Conservation (phyloP, 2,797 vertebrate genomes). For the Furcifer pardalis region DNA sequence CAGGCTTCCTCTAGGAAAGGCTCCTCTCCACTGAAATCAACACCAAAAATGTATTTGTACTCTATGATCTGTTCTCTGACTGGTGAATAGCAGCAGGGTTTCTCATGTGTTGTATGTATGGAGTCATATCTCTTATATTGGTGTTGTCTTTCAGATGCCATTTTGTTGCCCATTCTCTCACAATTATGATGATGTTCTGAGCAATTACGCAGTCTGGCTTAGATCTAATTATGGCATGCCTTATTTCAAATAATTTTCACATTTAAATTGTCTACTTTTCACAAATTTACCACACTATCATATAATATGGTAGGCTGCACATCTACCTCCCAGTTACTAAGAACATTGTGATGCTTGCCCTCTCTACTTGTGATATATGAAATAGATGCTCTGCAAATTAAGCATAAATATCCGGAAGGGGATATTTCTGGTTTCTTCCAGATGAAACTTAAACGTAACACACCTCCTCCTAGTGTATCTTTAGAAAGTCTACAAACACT, state of each 20-base stretch:
- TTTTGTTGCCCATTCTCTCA: neutral
- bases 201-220: neutral
- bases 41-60: neutral
- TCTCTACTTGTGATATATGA: no score
- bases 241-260: neutral
- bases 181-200: neutral
- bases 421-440: no score
- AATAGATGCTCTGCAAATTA: no score
- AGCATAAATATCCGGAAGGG: no score
- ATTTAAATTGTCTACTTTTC: neutral
- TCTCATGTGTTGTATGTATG: neutral
- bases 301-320: neutral
- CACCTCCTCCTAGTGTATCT: no score
- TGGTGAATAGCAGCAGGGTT: neutral
- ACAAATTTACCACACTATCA: neutral
- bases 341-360: neutral
- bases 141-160: neutral
- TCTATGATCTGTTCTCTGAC: neutral
- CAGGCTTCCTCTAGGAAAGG: neutral
- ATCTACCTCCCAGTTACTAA: neutral
- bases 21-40: neutral
- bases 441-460: no score
- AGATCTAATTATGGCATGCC: neutral
- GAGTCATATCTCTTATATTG: neutral
- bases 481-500: no score